Base-by-base conservation (phyloP, 2,113 vertebrate genomes). In the Numida meleagris region DNA sequence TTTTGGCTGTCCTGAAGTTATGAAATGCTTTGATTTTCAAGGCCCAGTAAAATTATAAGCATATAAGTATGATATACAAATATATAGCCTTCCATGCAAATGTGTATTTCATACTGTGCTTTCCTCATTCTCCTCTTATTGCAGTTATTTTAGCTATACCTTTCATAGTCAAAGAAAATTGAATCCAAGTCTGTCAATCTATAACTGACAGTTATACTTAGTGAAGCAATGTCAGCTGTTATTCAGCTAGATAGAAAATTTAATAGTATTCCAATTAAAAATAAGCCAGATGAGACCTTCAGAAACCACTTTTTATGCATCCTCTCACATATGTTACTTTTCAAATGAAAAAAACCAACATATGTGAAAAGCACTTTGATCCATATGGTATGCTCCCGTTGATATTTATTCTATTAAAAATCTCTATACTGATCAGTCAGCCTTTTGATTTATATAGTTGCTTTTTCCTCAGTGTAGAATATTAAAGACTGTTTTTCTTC, bases 211-310 rank as follows among this genome's bases (percentile, higher is more conserved):
- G 50, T 29, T 78, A 61, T 53, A 68, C 21, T 89, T 87, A 86
- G 48, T 88, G 73, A 80, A 79, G 82, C 36, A 92, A 59, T 34
- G 73, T 81, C 59, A 42, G 82, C 83, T 92, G 57, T 65, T 88
- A 65, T 24, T 84, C 50, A 81, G 48, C 73, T 61, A 93, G 46
- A 91, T 3, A 65, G 66, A 89, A 86, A 93, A 87, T 80, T 57
- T 91, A 89, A 77, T 94, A 93, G 80, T 82, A 91, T 84, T 94
- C 82, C 71, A 96, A 97, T 96, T 94, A 95, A 96, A 96, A 93
- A 86, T 67, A 93, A 95, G 23, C 43, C 72, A 94, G 82, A 97
- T 95, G 84, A 95, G 89, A 82, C 89, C 90, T 78, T 92, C 73
- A 95, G 83, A 94, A 67, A 94, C 77, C 45, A 81, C 45, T 95